Percentiles rank a stretch among this genome's conserved stretches.
phyloP scores from a whole-genome alignment of 2,113 vertebrate species.

The Eira barbara region DNA sequence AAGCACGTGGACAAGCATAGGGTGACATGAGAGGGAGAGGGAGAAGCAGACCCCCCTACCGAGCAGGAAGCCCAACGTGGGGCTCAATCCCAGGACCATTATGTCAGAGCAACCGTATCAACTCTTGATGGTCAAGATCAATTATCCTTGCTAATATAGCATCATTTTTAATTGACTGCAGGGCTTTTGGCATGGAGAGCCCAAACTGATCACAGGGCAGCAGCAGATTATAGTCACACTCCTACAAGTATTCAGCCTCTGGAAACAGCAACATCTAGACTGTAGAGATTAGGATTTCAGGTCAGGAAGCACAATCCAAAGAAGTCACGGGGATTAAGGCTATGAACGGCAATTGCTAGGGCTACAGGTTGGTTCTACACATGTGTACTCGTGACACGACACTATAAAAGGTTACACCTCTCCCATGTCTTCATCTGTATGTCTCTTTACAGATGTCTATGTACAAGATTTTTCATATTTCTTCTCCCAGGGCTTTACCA shows the following conservation, averaged over 20 bases:
- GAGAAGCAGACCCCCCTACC: no score
- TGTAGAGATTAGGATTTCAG: not conserved
- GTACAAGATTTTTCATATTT: not conserved
- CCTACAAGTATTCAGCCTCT: not conserved
- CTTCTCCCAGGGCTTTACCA: not conserved
- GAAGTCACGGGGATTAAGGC: not conserved
- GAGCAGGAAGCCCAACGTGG: no score
- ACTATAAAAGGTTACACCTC: not conserved
- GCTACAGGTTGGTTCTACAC: not conserved
- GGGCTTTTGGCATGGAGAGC: not conserved
- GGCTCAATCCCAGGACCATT: no score
- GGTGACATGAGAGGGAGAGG: no score
- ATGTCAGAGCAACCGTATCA: not conserved
- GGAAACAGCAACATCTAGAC: not conserved
- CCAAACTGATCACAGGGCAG: not conserved
- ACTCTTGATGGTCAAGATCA: not conserved
- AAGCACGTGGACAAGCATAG: no score
- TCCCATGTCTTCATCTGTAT: not conserved
- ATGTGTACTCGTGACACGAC: not conserved
- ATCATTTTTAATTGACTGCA: not conserved
- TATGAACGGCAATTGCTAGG: not conserved
- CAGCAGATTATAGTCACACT: not conserved
- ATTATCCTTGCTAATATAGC: not conserved
- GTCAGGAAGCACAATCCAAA: not conserved
- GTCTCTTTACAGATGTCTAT: not conserved